phyloP scores from a whole-genome alignment of 2,888 invertebrate species.

The Philereme transversata region DNA sequence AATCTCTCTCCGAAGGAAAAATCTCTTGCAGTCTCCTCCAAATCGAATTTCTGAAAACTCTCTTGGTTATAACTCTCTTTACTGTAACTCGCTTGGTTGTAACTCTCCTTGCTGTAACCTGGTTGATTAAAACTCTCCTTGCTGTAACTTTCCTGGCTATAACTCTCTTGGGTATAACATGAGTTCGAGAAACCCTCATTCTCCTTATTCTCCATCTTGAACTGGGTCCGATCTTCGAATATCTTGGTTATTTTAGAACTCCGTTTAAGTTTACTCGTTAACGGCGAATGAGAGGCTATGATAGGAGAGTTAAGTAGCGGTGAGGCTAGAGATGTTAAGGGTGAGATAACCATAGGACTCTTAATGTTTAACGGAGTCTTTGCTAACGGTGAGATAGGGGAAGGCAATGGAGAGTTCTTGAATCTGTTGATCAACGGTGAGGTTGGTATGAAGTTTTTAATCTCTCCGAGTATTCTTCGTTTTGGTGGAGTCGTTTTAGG shows the following conservation, averaged over 20 bases:
- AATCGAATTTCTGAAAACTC: constrained; percentile 57
- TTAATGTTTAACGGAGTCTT: constrained; percentile 34
- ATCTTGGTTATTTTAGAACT: constrained; percentile 61
- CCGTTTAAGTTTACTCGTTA: constrained; percentile 48
- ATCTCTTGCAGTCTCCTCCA: constrained; percentile 74
- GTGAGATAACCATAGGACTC: constrained; percentile 39
- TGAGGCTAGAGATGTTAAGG: constrained; percentile 40
- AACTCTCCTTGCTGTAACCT: constrained; percentile 8
- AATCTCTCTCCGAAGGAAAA: constrained; percentile 61
- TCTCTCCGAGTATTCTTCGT: constrained; percentile 65
- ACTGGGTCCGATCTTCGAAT: constrained; percentile 65
- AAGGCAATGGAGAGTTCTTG: constrained; percentile 41
- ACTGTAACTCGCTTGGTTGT: constrained; percentile 7
- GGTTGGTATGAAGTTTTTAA: constrained; percentile 38
- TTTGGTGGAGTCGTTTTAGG: constrained; percentile 53
- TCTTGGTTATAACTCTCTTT: constrained; percentile 3
- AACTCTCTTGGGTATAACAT: constrained; percentile 8
- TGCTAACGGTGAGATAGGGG: constrained; percentile 1
- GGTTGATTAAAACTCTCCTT: not conserved
- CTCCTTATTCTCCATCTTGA: constrained; percentile 71
- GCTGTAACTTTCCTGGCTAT: constrained; percentile 7
- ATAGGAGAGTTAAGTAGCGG: constrained; percentile 43
- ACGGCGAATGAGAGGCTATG: constrained; percentile 43
- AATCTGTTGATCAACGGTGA: constrained; percentile 59
- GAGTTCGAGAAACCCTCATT: constrained; percentile 48